phyloP scores from a whole-genome alignment of 1,140 invertebrate genomes.

The Eciton burchellii region DNA sequence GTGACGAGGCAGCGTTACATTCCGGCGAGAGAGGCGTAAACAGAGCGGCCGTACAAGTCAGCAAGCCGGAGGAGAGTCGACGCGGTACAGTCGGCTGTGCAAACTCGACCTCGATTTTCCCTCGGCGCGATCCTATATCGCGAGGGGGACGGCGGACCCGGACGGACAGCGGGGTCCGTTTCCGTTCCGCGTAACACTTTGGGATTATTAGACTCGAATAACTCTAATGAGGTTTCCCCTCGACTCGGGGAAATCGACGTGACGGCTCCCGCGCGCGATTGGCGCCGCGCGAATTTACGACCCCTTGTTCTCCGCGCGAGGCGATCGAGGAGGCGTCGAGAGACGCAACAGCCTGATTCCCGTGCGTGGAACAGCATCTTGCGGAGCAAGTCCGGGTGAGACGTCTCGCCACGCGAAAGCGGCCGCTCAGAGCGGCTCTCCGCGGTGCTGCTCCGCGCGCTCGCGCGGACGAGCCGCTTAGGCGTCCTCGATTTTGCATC shows the following conservation, averaged over 20 bases:
- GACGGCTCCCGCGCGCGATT: constrained; percentile 25
- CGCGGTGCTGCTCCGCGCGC: too few relatives aligned
- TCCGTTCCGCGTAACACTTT: constrained; percentile 64
- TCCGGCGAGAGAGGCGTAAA: constrained; percentile 76
- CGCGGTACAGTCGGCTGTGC: constrained; percentile 64
- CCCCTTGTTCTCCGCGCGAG: constrained; percentile 12
- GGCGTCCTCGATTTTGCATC: constrained; percentile 61
- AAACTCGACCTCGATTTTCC: constrained; percentile 74
- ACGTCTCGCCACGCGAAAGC: too few relatives aligned
- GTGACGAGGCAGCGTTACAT: constrained; percentile 71
- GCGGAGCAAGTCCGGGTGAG: too few relatives aligned
- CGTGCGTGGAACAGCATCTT: too few relatives aligned
- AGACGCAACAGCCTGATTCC: too few relatives aligned
- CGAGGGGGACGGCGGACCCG: too few relatives aligned
- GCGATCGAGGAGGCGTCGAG: constrained; percentile 20
- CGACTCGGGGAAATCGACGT: not conserved
- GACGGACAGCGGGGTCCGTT: constrained; percentile 29
- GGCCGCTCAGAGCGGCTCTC: too few relatives aligned
- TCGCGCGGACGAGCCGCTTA: constrained; percentile 62
- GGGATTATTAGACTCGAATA: constrained; percentile 56
- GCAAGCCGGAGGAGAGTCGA: constrained; percentile 68
- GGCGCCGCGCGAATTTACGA: constrained; percentile 27
- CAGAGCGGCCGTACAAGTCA: constrained; percentile 74
- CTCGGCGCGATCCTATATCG: constrained; percentile 58
- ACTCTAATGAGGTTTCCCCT: constrained; percentile 55